These are phyloP conservation scores for Drosophila meridiana DNA, from an alignment of 2,888 invertebrate genomes.

Conservation along the genomic window DNA sequence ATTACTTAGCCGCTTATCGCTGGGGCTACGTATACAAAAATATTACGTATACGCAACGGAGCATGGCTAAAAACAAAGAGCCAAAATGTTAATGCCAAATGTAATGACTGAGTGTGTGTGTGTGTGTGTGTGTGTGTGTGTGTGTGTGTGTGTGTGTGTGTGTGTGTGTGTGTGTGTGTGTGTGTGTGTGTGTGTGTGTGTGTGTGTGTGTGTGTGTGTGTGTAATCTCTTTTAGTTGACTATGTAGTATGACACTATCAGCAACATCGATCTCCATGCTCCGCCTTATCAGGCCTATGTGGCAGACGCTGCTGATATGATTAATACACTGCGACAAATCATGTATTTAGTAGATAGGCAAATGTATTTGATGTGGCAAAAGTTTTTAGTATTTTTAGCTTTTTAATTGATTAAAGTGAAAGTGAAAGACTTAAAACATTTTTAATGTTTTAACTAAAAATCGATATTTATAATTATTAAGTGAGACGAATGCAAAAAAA, in stretches of 20 bases:
- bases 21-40: not conserved
- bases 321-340: constrained; percentile 3
- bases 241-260: constrained; percentile 14
- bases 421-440: too few relatives aligned
- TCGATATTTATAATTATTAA: too few relatives aligned
- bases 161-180: not conserved
- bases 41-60: constrained; percentile 58
- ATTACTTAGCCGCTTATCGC: constrained; percentile 54
- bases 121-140: too few relatives aligned
- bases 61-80: constrained; percentile 43
- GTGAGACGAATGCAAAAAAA: too few relatives aligned
- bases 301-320: constrained; percentile 1
- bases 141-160: not conserved
- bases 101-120: constrained; percentile 15
- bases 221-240: not conserved
- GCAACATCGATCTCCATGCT: constrained; percentile 15
- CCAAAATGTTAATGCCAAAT: constrained; percentile 57
- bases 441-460: too few relatives aligned
- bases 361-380: not conserved
- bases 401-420: too few relatives aligned
- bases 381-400: not conserved
- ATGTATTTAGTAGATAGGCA: not conserved
- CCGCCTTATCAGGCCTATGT: constrained; percentile 28
- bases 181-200: not conserved
- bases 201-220: not conserved